A percentile compares a stretch with the other conserved stretches of the same genome.
Evolutionary conservation across 2,888 invertebrate genomes (phyloP).

Genomic region (Diploptera punctata): DNA sequence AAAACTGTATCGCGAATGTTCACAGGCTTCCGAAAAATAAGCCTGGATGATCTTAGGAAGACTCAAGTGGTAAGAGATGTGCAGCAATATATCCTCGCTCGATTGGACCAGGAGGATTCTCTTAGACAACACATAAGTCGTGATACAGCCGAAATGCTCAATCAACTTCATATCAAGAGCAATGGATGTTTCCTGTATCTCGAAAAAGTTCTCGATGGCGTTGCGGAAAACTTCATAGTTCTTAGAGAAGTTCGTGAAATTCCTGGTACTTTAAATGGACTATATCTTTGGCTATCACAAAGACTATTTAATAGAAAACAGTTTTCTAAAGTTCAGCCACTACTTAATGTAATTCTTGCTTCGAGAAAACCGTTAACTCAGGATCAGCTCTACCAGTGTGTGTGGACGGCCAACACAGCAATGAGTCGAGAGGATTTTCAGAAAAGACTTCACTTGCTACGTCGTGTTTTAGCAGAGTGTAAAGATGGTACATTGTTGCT

Average conservation of each 20-base stretch:
- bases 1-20: slow-evolving; percentile 76
- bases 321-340: slow-evolving; percentile 84
- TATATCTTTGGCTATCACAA: slow-evolving; percentile 95
- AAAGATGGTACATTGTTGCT: slow-evolving; percentile 64
- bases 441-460: slow-evolving; percentile 75
- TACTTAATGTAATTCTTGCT: slow-evolving; percentile 87
- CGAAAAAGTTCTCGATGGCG: slow-evolving; percentile 89
- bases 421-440: slow-evolving; percentile 83
- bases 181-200: slow-evolving; percentile 91
- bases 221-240: slow-evolving; percentile 91
- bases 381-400: slow-evolving; percentile 79
- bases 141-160: slow-evolving; percentile 93
- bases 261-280: slow-evolving; percentile 92
- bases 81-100: slow-evolving; percentile 90
- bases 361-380: slow-evolving; percentile 85
- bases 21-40: slow-evolving; percentile 85
- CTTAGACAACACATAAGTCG: slow-evolving; percentile 87
- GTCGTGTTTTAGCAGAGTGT: slow-evolving; percentile 65
- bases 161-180: slow-evolving; percentile 94
- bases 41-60: slow-evolving; percentile 88
- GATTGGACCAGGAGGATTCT: slow-evolving; percentile 88
- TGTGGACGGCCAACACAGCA: slow-evolving; percentile 78
- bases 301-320: slow-evolving; percentile 88
- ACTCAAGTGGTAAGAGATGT: slow-evolving; percentile 93
- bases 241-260: slow-evolving; percentile 91